phyloP scores from a whole-genome alignment of 1,140 invertebrate genomes.

The Euschistus heros region DNA sequence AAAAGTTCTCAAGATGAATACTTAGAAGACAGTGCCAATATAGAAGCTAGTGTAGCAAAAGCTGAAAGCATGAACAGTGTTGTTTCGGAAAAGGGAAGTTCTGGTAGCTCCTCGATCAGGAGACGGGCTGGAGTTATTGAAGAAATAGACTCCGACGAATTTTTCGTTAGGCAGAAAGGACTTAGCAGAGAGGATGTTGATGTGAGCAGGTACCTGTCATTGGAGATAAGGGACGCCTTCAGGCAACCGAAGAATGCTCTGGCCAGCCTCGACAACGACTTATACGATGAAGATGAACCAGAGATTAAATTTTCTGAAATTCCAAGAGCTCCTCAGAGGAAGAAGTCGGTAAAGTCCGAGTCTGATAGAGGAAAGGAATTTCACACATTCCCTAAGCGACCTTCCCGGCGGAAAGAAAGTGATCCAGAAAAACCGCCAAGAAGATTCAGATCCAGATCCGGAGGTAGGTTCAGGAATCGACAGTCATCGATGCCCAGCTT shows the following conservation, averaged over 20 bases:
- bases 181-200: conserved; percentile 71
- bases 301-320: conserved; percentile 28
- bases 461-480: conserved; percentile 1
- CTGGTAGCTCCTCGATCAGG: conserved; percentile 41
- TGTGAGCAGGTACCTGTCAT: conserved; percentile 58
- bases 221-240: conserved; percentile 67
- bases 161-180: conserved; percentile 65
- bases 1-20: conserved; percentile 30
- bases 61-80: conserved; percentile 29
- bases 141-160: conserved; percentile 76
- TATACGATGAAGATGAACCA: conserved; percentile 31
- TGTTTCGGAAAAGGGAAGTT: conserved; percentile 37
- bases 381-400: conserved; percentile 23
- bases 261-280: conserved; percentile 41
- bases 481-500: conserved; percentile 24
- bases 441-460: conserved; percentile 18
- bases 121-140: conserved; percentile 54
- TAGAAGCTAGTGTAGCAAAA: conserved; percentile 19
- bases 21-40: conserved; percentile 24
- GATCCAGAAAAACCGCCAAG: conserved; percentile 26
- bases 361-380: conserved; percentile 11
- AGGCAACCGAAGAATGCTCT: conserved; percentile 50
- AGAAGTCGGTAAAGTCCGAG: conserved; percentile 32
- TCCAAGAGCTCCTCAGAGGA: conserved; percentile 33
- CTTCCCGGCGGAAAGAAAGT: conserved; percentile 18